phyloP scores from a whole-genome alignment of 1,140 invertebrate genomes.

The Drosophila cardini region DNA sequence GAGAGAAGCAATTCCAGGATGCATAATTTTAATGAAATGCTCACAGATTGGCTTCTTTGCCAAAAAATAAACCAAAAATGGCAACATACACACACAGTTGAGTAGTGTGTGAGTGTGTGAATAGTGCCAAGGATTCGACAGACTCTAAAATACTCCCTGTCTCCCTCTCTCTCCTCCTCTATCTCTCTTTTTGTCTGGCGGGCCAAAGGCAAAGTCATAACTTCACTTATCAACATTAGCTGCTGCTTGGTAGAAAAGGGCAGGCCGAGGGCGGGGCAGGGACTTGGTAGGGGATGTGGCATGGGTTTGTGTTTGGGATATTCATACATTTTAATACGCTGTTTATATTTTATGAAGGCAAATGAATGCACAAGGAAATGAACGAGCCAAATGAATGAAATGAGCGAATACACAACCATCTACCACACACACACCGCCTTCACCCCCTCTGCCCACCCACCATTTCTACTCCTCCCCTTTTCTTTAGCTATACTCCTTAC shows the following conservation, averaged over 20 bases:
- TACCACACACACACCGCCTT: neutral
- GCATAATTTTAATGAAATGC: slow-evolving; percentile 47
- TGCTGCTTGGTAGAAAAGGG: slow-evolving; percentile 49
- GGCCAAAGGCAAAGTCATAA: slow-evolving; percentile 77
- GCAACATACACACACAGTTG: slow-evolving; percentile 19
- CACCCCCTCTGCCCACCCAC: neutral
- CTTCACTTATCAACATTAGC: slow-evolving; percentile 83
- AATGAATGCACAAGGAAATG: slow-evolving; percentile 83
- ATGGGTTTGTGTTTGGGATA: slow-evolving; percentile 58
- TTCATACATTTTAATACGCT: slow-evolving; percentile 82
- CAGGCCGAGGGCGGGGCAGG: neutral
- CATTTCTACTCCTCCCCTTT: neutral
- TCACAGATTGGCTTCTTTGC: slow-evolving; percentile 25
- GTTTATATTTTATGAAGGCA: slow-evolving; percentile 83
- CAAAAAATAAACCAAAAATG: slow-evolving; percentile 37
- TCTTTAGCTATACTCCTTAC: neutral
- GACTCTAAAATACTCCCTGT: neutral
- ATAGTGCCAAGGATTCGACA: slow-evolving; percentile 20
- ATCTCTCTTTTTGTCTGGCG: slow-evolving; percentile 48
- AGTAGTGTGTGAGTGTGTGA: slow-evolving; percentile 6
- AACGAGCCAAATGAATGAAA: slow-evolving; percentile 65
- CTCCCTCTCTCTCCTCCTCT: neutral
- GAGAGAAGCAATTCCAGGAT: neutral
- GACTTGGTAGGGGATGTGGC: neutral
- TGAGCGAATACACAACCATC: slow-evolving; percentile 22